Base-by-base conservation (phyloP, 2,888 invertebrate genomes). In the Blera fallax region DNA sequence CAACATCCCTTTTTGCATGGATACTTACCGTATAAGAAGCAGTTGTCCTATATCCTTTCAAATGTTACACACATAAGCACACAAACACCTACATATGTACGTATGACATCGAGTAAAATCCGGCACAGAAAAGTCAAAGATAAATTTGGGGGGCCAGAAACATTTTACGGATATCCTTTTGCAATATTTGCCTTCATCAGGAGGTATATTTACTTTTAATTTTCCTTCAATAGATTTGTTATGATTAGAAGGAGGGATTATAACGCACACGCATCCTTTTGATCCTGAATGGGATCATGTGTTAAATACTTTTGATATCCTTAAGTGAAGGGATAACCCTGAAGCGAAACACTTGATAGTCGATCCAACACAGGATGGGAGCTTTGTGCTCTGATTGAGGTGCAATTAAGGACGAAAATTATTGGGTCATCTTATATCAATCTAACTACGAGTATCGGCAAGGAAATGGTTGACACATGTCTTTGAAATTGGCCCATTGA, bases 151-250 rank as follows among this genome's bases (percentile, higher is more conserved):
- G 43, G 48, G 3, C 27, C 16, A 18, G n/a, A 37, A 76, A 50
- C 48, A 65, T 76, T 65, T 56, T 37, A 50, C 56, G 76, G 76
- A 76, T 76, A 76, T 76, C 76, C 76, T 67, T 65, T 65, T 50
- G 48, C 65, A 67, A 65, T 67, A 56, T 76, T 76, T 56, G 48
- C 56, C 65, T 54, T 65, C 56, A 76, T 76, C 56, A 67, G 24
- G 16, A 43, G 45, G 45, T 48, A 34, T 76, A 76, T 76, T 65
- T 76, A 65, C 76, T 76, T 76, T 76, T 65, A 76, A 76, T 65
- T 67, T 76, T 16, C 48, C 48, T 65, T 27, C 27, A 14, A 32
- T 27, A 32, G 76, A 65, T 56, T 56, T 65, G 34, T 48, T 76
- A n/a, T 76, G 76, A 67, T 76, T 65, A 32, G 32, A 18, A 32